Base-by-base conservation (phyloP, 2,888 invertebrate genomes). In the Mythimna vitellina region DNA sequence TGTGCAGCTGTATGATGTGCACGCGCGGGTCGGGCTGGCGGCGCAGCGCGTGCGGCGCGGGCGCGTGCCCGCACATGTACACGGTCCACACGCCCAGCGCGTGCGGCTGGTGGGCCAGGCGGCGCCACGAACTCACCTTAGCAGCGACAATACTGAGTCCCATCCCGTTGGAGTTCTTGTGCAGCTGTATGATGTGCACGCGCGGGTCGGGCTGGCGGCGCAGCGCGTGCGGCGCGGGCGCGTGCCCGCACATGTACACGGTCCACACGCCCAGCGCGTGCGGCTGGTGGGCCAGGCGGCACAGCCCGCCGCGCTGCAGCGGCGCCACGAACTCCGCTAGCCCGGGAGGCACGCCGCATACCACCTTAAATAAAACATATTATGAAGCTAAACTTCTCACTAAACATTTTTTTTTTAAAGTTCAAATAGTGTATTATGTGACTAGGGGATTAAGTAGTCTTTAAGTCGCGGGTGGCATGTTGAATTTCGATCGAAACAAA, bases 201-300 rank as follows among this genome's bases (percentile, higher is more conserved):
- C 60, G 64, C 65, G 63, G 29, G 65, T 64, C 66, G 67, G 51
- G 56, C 56, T 46, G 46, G 56, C 56, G 54, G 14, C 22, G 22
- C 17, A 17, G 46, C 46, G 46, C 46, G 73, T 17, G 97, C 97
- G 97, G 97, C 80, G 57, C 65, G 66, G 73, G 72, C 80, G 58
- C 66, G 68, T 58, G 70, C 0, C 73, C 73, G 73, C 76, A 87
- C 98, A 99, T 98, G 93, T 99, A 99, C 74, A 99, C 99, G 6
- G 99, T 99, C 99, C 99, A 99, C 86, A 98, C 97, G 42, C 99
- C 99, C 80, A 98, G 97, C 85, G 99, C 98, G 68, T 98, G 98
- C 57, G 98, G 98, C 94, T 99, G 99, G 12, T 98, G 98, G 22
- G 99, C 98, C 90, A 99, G 96, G 3, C 99, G 97, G 91, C 99